A percentile compares a stretch with the other conserved stretches of the same genome.
These are phyloP conservation scores for Kryphioiulus occultus DNA, from an alignment of 2,888 invertebrate genomes.

Conservation along the genomic window DNA sequence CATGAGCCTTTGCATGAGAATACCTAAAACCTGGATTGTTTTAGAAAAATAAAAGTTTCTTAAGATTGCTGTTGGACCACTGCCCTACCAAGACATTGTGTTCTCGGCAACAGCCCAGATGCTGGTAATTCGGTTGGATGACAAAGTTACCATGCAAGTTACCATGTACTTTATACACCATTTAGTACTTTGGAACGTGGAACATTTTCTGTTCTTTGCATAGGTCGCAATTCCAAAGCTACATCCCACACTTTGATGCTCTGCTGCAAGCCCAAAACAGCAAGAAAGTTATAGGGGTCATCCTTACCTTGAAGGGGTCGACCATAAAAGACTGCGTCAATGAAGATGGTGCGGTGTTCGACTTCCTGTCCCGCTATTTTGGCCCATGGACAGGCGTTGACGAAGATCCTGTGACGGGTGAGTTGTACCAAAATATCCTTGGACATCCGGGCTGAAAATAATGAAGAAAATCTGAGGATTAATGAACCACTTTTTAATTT, in stretches of 20 bases:
- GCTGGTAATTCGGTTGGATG: constrained; percentile 58
- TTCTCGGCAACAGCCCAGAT: constrained; percentile 58
- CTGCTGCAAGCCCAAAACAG: constrained; percentile 55
- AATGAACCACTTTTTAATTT: no score
- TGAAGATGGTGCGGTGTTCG: constrained; percentile 55
- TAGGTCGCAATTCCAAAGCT: neutral
- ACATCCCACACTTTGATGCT: neutral
- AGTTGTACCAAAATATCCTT: no score
- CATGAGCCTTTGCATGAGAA: no score
- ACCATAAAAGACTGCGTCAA: constrained; percentile 45
- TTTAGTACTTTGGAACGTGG: neutral
- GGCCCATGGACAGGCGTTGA: constrained; percentile 65
- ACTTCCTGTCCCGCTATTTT: constrained; percentile 65
- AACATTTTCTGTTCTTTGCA: neutral
- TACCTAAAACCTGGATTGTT: no score
- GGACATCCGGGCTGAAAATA: no score
- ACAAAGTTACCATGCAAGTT: constrained; percentile 53
- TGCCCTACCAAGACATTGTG: constrained; percentile 56
- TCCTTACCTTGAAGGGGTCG: constrained; percentile 59
- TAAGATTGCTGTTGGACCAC: constrained; percentile 54
- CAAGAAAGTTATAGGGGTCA: constrained; percentile 57
- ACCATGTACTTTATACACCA: no score
- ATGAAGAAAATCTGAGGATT: no score
- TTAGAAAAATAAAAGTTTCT: neutral
- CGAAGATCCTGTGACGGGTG: constrained; percentile 64